phyloP scores from a whole-genome alignment of 1,140 invertebrate genomes.

The Acromyrmex echinatior region DNA sequence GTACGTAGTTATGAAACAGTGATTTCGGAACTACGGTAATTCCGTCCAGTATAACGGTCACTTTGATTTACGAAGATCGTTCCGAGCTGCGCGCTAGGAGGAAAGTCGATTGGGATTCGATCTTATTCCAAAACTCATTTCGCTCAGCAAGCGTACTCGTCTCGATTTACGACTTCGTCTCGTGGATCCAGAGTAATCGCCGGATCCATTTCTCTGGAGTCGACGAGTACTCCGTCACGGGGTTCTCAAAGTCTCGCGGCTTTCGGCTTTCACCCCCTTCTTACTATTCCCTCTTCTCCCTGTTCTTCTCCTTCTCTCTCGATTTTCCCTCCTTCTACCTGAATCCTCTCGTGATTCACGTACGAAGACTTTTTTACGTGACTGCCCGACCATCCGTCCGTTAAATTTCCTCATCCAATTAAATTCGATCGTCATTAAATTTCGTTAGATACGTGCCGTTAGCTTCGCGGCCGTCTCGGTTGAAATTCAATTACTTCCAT shows the following conservation, averaged over 20 bases:
- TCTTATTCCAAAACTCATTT: conserved; percentile 64
- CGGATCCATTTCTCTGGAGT: conserved; percentile 65
- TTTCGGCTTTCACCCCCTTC: conserved; percentile 44
- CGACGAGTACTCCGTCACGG: conserved; percentile 63
- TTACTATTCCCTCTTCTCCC: not conserved
- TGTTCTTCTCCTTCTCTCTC: not conserved
- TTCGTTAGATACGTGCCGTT: conserved; percentile 65
- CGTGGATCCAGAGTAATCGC: conserved; percentile 61
- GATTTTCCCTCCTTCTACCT: not conserved
- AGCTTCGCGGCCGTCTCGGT: conserved; percentile 44
- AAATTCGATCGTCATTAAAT: conserved; percentile 65
- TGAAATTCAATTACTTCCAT: conserved; percentile 65
- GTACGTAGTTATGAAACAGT: conserved; percentile 38
- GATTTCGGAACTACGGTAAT: conserved; percentile 52
- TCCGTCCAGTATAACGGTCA: conserved; percentile 50
- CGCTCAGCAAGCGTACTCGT: conserved; percentile 1
- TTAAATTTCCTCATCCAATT: conserved; percentile 64
- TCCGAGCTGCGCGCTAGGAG: not conserved
- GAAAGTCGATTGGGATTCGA: conserved; percentile 62
- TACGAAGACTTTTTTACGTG: conserved; percentile 64
- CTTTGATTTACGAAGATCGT: conserved; percentile 56
- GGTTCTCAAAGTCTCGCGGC: conserved; percentile 61
- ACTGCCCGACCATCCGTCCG: conserved; percentile 60
- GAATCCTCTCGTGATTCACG: conserved; percentile 48
- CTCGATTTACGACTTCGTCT: conserved; percentile 61